A percentile compares a stretch with the other conserved stretches of the same genome.
These are phyloP conservation scores for Ophthalmotilapia sp. DNA, from an alignment of 2,113 vertebrate species.

Conservation along the genomic window DNA sequence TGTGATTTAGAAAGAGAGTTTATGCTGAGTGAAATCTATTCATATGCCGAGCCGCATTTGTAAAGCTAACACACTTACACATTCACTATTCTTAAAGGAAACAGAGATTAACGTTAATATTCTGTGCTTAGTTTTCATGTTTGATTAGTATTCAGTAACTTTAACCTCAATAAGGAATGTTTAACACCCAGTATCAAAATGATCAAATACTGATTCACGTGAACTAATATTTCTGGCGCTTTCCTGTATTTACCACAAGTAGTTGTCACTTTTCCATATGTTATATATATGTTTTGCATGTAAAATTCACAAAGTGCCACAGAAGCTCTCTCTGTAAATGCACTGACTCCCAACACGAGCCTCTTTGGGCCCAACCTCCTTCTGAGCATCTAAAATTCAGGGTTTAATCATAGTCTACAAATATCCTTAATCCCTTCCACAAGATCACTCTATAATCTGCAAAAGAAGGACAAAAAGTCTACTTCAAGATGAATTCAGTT, in stretches of 20 bases:
- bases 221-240: neutral
- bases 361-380: neutral
- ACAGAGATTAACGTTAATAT: neutral
- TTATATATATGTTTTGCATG: neutral
- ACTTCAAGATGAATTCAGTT: neutral
- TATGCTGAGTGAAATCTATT: slow-evolving; percentile 79
- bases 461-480: neutral
- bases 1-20: slow-evolving; percentile 75
- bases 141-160: neutral
- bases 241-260: neutral
- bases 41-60: slow-evolving; percentile 73
- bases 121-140: neutral
- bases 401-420: slow-evolving; percentile 18
- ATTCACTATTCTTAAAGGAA: neutral
- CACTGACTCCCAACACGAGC: neutral
- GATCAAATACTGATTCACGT: neutral
- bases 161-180: neutral
- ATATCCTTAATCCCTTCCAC: slow-evolving; percentile 14
- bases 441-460: slow-evolving; percentile 7
- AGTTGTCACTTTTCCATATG: neutral
- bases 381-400: neutral
- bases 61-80: slow-evolving; percentile 62
- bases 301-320: neutral
- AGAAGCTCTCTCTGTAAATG: neutral
- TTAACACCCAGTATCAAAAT: neutral